Base-by-base conservation (phyloP, 2,888 invertebrate species). In the Agrotis clavis region DNA sequence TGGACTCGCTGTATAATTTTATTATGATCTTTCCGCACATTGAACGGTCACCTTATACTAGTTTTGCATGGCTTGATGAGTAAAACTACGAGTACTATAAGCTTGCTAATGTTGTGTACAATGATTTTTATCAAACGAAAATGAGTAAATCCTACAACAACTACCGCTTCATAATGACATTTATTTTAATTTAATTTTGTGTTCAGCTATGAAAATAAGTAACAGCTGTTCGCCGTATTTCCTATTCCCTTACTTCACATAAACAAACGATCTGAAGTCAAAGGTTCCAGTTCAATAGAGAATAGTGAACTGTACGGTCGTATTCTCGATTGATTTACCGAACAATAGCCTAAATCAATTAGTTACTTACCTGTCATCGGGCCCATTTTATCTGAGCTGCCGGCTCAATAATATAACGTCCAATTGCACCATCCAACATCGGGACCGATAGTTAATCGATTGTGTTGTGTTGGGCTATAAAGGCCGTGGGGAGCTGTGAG, bases 341-440 rank as follows among this genome's bases (percentile, higher is more conserved):
- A 64, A 77, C 66, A 73, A 67, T 67, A 25, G 67, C 56, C n/a
- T 47, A 74, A 74, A 73, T 67, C 70, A 71, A 77, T 82, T 79
- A 71, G 74, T 85, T 82, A 74, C 72, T 77, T 75, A 82, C 77
- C 79, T 85, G 77, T 85, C 81, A 83, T 78, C 75, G 19, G 65
- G 69, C 47, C 74, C 66, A 71, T 76, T 71, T 82, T 83, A 81
- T 81, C 72, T 78, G 66, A 81, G 77, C 71, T 76, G 71, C 77
- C 53, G 62, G 63, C 63, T 77, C 71, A 84, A 83, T 87, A 89
- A 87, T 88, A 86, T 85, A 86, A 84, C 82, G 82, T 85, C 82
- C 85, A 85, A 88, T 89, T 86, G 85, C 84, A 86, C 87, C 88
- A 87, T 86, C 85, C 84, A 84, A 84, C 82, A 86, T 88, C 84